phyloP scores from a whole-genome alignment of 2,797 vertebrate species.

The Sylvilagus floridanus region DNA sequence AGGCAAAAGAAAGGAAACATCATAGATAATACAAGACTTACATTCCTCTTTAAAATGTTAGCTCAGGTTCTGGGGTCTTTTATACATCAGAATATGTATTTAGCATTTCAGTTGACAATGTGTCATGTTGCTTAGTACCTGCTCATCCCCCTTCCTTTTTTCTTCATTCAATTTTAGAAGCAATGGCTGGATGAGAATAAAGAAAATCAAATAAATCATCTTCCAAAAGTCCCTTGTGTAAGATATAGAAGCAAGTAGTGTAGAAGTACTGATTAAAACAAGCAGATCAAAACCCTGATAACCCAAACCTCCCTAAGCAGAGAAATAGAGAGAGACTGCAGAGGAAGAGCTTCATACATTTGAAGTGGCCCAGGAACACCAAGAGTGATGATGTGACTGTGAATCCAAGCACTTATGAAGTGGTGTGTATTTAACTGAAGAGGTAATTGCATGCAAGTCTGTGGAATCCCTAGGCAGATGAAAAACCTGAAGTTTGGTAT shows the following conservation, averaged over 20 bases:
- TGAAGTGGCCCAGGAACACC: constrained; percentile 71
- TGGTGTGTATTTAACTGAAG: constrained; percentile 76
- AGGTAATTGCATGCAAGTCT: constrained; percentile 79
- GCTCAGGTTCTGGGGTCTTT: constrained; percentile 68
- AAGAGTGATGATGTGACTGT: constrained; percentile 67
- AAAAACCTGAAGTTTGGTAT: constrained; percentile 68
- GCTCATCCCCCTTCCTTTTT: constrained; percentile 34
- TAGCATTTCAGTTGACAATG: constrained; percentile 69
- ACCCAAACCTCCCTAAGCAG: constrained; percentile 71
- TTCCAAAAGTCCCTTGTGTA: constrained; percentile 73
- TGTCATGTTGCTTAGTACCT: constrained; percentile 68
- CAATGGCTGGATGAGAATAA: constrained; percentile 76
- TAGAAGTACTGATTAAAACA: constrained; percentile 57
- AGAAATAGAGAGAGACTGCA: constrained; percentile 57
- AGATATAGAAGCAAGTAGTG: constrained; percentile 76
- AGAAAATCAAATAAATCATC: constrained; percentile 79
- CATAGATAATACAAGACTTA: neutral
- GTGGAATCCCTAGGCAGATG: constrained; percentile 56
- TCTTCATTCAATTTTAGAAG: constrained; percentile 72
- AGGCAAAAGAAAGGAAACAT: neutral
- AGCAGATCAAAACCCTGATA: constrained; percentile 59
- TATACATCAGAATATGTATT: constrained; percentile 69
- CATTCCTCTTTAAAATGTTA: constrained; percentile 73
- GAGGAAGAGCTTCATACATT: constrained; percentile 70
- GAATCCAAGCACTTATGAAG: constrained; percentile 70